A percentile compares a stretch with the other conserved stretches of the same genome.
phyloP scores from a whole-genome alignment of 1,140 invertebrate genomes.

The Psilanteris sp. region DNA sequence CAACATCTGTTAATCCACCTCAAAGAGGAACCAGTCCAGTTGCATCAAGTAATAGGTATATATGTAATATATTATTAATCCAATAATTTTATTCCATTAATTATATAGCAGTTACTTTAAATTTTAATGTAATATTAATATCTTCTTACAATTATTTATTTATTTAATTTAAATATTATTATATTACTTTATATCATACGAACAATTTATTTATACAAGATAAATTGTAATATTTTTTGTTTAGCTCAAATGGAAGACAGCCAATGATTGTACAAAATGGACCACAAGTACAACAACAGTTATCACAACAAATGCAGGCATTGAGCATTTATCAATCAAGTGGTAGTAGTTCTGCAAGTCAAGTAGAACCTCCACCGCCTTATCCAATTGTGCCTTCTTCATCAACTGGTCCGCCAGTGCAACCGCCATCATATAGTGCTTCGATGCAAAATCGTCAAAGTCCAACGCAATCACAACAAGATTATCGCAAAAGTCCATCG shows the following conservation, averaged over 20 bases:
- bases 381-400: conserved; percentile 84
- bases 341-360: conserved; percentile 73
- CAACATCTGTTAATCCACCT: conserved; percentile 75
- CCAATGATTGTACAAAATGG: conserved; percentile 91
- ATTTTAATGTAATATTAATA: no score
- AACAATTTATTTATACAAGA: no score
- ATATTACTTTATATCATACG: no score
- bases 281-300: conserved; percentile 90
- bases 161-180: no score
- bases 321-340: conserved; percentile 87
- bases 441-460: conserved; percentile 92
- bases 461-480: conserved; percentile 88
- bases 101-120: no score
- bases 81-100: no score
- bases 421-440: conserved; percentile 90
- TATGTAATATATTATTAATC: no score
- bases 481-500: conserved; percentile 88
- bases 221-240: no score
- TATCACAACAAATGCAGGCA: conserved; percentile 92
- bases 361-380: conserved; percentile 87
- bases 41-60: conserved; percentile 76
- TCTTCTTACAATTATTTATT: no score
- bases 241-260: conserved; percentile 80
- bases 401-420: conserved; percentile 83
- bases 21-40: conserved; percentile 90